phyloP scores from a whole-genome alignment of 1,140 invertebrate genomes.

The Cherax quadricarinatus region DNA sequence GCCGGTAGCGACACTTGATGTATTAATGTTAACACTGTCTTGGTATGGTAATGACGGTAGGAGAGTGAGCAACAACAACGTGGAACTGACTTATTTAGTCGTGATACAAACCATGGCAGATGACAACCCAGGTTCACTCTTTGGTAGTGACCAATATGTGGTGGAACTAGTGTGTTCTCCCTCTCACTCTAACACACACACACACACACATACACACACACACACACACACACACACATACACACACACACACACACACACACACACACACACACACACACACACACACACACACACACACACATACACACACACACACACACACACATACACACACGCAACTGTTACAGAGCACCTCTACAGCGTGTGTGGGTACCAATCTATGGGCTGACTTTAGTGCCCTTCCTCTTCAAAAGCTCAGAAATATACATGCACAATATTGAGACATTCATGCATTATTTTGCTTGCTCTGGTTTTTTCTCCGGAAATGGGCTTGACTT shows the following conservation, averaged over 20 bases:
- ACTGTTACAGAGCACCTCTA: not conserved
- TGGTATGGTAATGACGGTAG: too few species aligned
- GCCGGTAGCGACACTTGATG: too few species aligned
- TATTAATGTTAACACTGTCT: too few species aligned
- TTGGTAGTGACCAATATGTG: too few species aligned
- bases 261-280: constrained; percentile 1
- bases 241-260: not conserved
- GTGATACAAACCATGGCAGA: not conserved
- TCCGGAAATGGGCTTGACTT: constrained; percentile 19
- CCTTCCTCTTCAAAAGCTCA: not conserved
- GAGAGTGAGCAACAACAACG: too few species aligned
- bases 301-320: constrained; percentile 6
- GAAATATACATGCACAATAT: not conserved
- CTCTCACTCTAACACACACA: not conserved
- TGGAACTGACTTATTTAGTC: not conserved
- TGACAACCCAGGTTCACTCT: too few species aligned
- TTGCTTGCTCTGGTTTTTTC: constrained; percentile 35
- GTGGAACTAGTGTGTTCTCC: not conserved
- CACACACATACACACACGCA: constrained; percentile 1
- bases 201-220: not conserved
- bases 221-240: constrained; percentile 17
- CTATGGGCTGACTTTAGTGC: too few species aligned
- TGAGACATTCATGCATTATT: not conserved
- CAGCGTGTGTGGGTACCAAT: not conserved
- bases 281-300: constrained; percentile 29